These are phyloP conservation scores for Cyphomyrus discorhynchus DNA, from an alignment of 2,113 vertebrate species.

Conservation along the genomic window DNA sequence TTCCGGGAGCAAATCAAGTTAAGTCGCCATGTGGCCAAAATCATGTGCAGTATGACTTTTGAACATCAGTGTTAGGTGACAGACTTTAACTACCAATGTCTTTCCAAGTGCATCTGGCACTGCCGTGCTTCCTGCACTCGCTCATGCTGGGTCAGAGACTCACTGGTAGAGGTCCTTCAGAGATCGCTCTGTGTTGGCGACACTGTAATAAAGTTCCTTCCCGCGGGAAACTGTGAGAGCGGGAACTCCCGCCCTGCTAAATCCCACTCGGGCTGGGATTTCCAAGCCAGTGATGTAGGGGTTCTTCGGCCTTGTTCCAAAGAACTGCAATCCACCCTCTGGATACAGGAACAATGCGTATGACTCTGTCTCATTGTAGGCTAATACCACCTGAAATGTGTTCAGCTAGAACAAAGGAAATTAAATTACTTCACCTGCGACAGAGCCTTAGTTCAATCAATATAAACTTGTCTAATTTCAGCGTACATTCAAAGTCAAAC, in stretches of 20 bases:
- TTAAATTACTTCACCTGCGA: background rate
- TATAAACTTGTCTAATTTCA: background rate
- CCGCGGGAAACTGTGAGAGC: slow-evolving; percentile 53
- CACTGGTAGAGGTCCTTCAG: slow-evolving; percentile 82
- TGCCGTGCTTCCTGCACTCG: background rate
- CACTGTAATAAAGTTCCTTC: slow-evolving; percentile 72
- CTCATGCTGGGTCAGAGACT: slow-evolving; percentile 34
- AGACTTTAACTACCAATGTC: background rate
- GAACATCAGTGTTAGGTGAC: background rate
- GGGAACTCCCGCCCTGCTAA: slow-evolving; percentile 74
- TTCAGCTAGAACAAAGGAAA: slow-evolving; percentile 64
- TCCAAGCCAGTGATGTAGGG: slow-evolving; percentile 84
- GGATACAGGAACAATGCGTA: slow-evolving; percentile 89
- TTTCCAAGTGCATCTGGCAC: background rate
- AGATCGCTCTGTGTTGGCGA: slow-evolving; percentile 71
- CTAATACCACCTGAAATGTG: slow-evolving; percentile 87
- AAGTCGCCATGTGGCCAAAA: background rate
- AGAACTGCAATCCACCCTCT: slow-evolving; percentile 75
- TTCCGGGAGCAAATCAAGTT: background rate
- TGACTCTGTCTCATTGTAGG: slow-evolving; percentile 70
- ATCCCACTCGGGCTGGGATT: slow-evolving; percentile 84
- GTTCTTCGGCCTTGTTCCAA: slow-evolving; percentile 81
- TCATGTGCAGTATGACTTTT: background rate
- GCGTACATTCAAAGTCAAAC: background rate
- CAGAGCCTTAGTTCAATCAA: background rate